Conservation (phyloP, 2,113 vertebrate species). For the Bujurquina vittata region DNA sequence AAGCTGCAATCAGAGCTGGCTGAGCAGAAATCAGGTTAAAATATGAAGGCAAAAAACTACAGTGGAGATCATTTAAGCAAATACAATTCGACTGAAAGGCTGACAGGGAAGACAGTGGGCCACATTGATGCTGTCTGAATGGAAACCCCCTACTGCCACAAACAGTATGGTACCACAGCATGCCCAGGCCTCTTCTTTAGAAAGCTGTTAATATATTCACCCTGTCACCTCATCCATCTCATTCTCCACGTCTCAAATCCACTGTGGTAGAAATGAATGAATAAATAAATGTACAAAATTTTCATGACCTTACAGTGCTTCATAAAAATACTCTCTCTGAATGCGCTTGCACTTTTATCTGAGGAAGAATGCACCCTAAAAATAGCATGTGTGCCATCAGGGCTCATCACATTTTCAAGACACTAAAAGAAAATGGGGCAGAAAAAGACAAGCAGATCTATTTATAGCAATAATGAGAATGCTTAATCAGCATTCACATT, state of each 20-base stretch:
- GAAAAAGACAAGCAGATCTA: conserved; percentile 5
- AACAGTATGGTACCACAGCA: conserved; percentile 56
- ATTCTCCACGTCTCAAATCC: conserved; percentile 5
- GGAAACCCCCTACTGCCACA: conserved; percentile 60
- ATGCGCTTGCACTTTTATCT: conserved; percentile 27
- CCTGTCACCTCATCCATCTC: background rate
- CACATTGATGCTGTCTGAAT: conserved; percentile 60
- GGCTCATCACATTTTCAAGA: conserved; percentile 68
- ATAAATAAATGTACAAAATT: background rate
- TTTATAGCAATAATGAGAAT: no score
- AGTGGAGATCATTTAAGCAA: conserved; percentile 39
- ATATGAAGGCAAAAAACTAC: background rate
- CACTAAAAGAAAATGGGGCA: conserved; percentile 3
- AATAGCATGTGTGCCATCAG: conserved; percentile 39
- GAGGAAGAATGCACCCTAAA: conserved; percentile 42
- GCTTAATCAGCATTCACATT: background rate
- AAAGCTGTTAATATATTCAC: conserved; percentile 46
- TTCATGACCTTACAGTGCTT: background rate
- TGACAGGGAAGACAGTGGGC: conserved; percentile 52
- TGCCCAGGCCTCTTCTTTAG: conserved; percentile 34
- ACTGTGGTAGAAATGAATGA: conserved; percentile 2
- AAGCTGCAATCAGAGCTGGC: background rate
- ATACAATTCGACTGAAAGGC: conserved; percentile 52
- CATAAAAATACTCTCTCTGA: conserved; percentile 38
- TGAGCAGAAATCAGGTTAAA: conserved; percentile 1